Evolutionary conservation across 1,140 invertebrate genomes (phyloP).

Genomic region (Bombus sylvicola): DNA sequence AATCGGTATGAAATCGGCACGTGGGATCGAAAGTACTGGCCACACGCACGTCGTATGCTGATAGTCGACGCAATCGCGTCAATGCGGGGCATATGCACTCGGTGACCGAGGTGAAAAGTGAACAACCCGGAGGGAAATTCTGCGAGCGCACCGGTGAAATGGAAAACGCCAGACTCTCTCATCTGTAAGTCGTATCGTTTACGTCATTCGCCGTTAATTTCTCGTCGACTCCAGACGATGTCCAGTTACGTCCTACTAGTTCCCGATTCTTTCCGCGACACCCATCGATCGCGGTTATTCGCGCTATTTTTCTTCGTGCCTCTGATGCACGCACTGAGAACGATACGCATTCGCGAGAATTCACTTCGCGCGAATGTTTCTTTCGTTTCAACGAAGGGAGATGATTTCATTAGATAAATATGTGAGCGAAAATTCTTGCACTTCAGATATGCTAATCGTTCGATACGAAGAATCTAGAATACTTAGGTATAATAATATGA

Average conservation of each 20-base stretch:
- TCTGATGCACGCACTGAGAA: neutral
- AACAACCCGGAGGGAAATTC: constrained; percentile 58
- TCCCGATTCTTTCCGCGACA: neutral
- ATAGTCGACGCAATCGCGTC: constrained; percentile 35
- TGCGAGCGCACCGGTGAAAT: constrained; percentile 32
- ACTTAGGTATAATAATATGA: neutral
- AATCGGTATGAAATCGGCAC: constrained; percentile 47
- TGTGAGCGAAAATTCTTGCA: neutral
- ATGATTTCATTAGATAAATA: neutral
- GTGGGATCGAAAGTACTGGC: constrained; percentile 51
- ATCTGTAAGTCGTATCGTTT: constrained; percentile 42
- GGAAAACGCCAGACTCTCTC: constrained; percentile 50
- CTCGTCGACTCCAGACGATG: neutral
- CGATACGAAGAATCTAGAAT: neutral
- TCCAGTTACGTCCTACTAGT: neutral
- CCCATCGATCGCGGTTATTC: neutral
- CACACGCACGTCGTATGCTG: constrained; percentile 3
- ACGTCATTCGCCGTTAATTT: constrained; percentile 46
- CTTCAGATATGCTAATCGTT: neutral
- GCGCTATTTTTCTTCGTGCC: neutral
- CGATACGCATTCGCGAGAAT: neutral
- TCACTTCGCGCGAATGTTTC: neutral
- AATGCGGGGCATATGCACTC: constrained; percentile 58
- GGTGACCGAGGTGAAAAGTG: constrained; percentile 63
- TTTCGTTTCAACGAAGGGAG: neutral